Conservation (phyloP, 2,888 invertebrate species). For the Drosophila lutescens region DNA sequence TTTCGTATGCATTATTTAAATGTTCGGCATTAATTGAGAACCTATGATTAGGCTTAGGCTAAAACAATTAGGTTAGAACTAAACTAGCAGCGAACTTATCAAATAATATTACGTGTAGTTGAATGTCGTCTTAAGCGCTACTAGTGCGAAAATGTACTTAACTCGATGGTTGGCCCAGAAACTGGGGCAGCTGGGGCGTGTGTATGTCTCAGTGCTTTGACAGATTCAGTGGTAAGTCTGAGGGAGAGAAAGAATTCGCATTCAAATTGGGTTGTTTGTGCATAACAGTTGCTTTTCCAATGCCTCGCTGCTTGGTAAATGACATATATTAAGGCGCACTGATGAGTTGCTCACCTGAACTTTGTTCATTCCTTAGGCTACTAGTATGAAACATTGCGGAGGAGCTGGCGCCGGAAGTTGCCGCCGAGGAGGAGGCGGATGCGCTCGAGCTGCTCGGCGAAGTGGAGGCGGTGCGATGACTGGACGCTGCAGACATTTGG, state of each 20-base stretch:
- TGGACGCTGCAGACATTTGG: slow-evolving; percentile 72
- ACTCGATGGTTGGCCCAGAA: slow-evolving; percentile 62
- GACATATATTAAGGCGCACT: not conserved
- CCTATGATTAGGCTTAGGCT: slow-evolving; percentile 58
- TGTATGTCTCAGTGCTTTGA: slow-evolving; percentile 89
- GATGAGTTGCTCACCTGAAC: slow-evolving; percentile 81
- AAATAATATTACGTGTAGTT: slow-evolving; percentile 59
- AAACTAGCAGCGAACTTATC: slow-evolving; percentile 70
- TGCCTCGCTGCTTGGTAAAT: not conserved
- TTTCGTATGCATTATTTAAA: slow-evolving; percentile 25
- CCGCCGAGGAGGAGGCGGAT: slow-evolving; percentile 52
- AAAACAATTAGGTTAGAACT: slow-evolving; percentile 73
- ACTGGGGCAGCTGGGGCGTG: slow-evolving; percentile 56
- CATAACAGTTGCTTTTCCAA: not conserved
- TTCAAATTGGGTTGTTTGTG: not conserved
- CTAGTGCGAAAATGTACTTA: slow-evolving; percentile 71
- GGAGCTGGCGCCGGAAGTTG: slow-evolving; percentile 59
- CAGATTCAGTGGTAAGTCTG: slow-evolving; percentile 95
- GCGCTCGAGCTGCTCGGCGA: slow-evolving; percentile 65
- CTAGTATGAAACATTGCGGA: slow-evolving; percentile 82
- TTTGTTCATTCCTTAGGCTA: slow-evolving; percentile 84
- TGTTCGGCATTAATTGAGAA: slow-evolving; percentile 58
- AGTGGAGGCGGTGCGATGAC: slow-evolving; percentile 70
- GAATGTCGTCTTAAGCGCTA: slow-evolving; percentile 72
- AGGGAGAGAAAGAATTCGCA: slow-evolving; percentile 80